Base-by-base conservation (phyloP, 2,113 vertebrate species). In the Proterorhinus semilunaris region DNA sequence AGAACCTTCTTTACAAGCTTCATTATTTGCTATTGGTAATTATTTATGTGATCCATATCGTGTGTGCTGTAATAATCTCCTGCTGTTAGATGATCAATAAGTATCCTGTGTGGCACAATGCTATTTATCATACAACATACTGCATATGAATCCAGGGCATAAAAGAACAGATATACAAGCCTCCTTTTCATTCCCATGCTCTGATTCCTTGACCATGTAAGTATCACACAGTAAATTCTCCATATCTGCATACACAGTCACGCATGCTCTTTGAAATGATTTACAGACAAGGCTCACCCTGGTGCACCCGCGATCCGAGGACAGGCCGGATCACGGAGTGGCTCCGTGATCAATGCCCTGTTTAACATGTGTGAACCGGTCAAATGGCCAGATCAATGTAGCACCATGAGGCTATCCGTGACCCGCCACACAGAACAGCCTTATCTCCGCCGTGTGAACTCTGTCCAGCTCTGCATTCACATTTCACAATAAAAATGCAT, bases 361-460 rank as follows among this genome's bases (percentile, higher is more conserved):
- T 85, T 87, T 80, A 78, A 83, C 61, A 69, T 10, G 7, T 68
- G 52, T 78, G 79, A 45, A 77, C 72, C 81, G 61, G 74, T n/a
- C n/a, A n/a, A n/a, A n/a, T n/a, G 83, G 72, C 48, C 68, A 66
- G 53, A 81, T 87, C 73, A 71, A 75, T 80, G 72, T 44, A 43
- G 50, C 62, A 63, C 49, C 27, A 36, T 36, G 27, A 74, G 71
- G 67, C 61, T 71, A 74, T 61, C 71, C 71, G 80, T 76, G 70
- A 84, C 74, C 65, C 4, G 4, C 55, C 7, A 67, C 55, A 15
- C 49, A 66, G 63, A 27, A n/a, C 62, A 80, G 57, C 75, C 64
- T 81, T 79, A 80, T 73, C 72, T 76, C 62, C 57, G 12, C 69
- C 75, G 75, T 68, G 82, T 75, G 69, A 76, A 67, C 79, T 76